Percentiles rank a stretch among this genome's conserved stretches.
Conservation (phyloP, 2,888 invertebrate species). For the Lathronympha strigana region DNA sequence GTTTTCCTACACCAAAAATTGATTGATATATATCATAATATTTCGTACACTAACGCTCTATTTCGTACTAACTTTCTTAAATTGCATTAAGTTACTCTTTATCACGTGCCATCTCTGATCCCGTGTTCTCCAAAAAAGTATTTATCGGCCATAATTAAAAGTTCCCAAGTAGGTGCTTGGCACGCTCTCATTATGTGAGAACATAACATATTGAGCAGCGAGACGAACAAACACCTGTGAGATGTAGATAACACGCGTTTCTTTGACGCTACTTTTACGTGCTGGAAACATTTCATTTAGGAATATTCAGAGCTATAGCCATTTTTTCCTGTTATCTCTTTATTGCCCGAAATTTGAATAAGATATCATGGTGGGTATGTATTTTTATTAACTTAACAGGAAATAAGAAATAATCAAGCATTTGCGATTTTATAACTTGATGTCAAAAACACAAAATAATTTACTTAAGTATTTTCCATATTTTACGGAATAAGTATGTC, state of each 20-base stretch:
- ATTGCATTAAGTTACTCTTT: not conserved
- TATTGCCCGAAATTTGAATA: not conserved
- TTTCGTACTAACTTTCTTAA: not conserved
- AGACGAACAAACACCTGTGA: constrained; percentile 21
- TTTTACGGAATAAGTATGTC: no score
- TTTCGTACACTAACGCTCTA: no score
- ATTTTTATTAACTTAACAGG: no score
- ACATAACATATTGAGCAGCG: constrained; percentile 11
- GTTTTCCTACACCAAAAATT: no score
- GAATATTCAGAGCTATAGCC: constrained; percentile 1
- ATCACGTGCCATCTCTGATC: not conserved
- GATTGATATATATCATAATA: no score
- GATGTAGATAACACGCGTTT: constrained; percentile 36
- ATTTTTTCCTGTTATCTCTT: not conserved
- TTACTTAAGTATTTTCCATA: no score
- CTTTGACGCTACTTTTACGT: not conserved
- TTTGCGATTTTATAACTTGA: no score
- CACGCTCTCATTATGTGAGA: constrained; percentile 23
- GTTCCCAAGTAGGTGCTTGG: not conserved
- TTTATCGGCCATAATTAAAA: constrained; percentile 17
- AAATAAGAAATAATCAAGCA: no score
- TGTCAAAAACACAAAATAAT: no score
- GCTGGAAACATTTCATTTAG: constrained; percentile 21
- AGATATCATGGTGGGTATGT: no score
- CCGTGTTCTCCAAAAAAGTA: not conserved